Percentiles rank a stretch among this genome's conserved stretches.
Evolutionary conservation across 37 sponge, comb jelly and placozoan species (phyloP).

Genomic region (Spongia lamella): DNA sequence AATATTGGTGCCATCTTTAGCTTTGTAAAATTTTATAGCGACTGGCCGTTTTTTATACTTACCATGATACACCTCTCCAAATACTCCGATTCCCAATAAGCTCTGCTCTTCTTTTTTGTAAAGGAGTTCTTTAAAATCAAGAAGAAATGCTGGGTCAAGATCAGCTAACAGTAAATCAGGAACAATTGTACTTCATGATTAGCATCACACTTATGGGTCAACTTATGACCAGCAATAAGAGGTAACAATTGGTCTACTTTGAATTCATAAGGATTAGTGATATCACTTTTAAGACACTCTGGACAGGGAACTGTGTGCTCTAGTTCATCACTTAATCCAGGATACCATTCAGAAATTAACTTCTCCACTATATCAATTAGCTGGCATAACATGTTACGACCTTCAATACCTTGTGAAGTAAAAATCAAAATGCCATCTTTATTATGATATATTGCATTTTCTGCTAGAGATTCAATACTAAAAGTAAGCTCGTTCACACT

Average conservation of each 20-base stretch:
- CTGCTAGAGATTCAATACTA: slow-evolving; percentile 52
- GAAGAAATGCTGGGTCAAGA: slow-evolving; percentile 62
- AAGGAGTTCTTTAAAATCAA: slow-evolving; percentile 52
- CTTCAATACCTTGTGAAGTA: slow-evolving; percentile 41
- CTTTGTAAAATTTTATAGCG: slow-evolving; percentile 70
- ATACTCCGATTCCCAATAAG: slow-evolving; percentile 79
- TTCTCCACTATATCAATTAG: slow-evolving; percentile 66
- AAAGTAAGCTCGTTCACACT: slow-evolving; percentile 43
- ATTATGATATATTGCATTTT: slow-evolving; percentile 16
- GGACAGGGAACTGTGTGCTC: slow-evolving; percentile 48
- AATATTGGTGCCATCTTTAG: not conserved
- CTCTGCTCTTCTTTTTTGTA: slow-evolving; percentile 54
- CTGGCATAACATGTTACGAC: slow-evolving; percentile 65
- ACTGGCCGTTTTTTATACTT: slow-evolving; percentile 59
- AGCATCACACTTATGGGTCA: slow-evolving; percentile 42
- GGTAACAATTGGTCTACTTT: slow-evolving; percentile 31
- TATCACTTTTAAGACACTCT: slow-evolving; percentile 53
- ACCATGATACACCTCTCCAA: slow-evolving; percentile 80
- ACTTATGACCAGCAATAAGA: slow-evolving; percentile 27
- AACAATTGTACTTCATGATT: slow-evolving; percentile 64
- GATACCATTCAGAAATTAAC: slow-evolving; percentile 83
- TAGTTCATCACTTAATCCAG: slow-evolving; percentile 42
- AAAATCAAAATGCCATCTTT: slow-evolving; percentile 66
- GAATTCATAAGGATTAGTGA: slow-evolving; percentile 47
- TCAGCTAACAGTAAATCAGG: slow-evolving; percentile 87